Base-by-base conservation (phyloP, 2,797 vertebrate species). In the Pelobates cultripes region DNA sequence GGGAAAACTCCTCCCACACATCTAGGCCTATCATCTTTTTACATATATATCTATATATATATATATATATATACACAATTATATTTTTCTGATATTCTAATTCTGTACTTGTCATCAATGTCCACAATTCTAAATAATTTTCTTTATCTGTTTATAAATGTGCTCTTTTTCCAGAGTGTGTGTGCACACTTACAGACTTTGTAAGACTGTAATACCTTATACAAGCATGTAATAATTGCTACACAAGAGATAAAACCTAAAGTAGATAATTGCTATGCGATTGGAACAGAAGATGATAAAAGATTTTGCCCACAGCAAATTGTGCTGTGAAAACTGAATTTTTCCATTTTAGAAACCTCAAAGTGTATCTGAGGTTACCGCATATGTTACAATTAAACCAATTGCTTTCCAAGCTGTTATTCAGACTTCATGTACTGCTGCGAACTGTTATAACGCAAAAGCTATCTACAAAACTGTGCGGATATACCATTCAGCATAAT, bases 321-420 rank as follows among this genome's bases (percentile, higher is more conserved):
- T 60, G 15, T n/a, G 4, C 15, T 60, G 57, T 60, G 7, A 14
- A 60, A 60, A 60, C 15, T 4, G 14, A 60, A 14, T 60, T n/a
- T 60, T 60, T 15, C 57, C 14, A 60, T 14, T 13, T 60, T 60
- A 60, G 57, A 60, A 12, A 13, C 15, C 57, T 60, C 3, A 57
- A 73, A 40, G 9, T 68, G 66, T 43, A 68, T 12, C 43, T 42
- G 12, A 70, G 42, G 43, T 60, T 61, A 17, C 3, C 43, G 72
- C 55, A 5, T 60, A 53, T n/a, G 55, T 43, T 40, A 57, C 72
- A 74, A 43, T 74, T n/a, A n/a, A 74, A 60, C 47, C 55, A 61
- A 74, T 60, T 57, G 41, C 41, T 28, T 61, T 74, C 57, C 40
- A 74, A 43, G 41, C 5, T 42, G 17, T 42, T 60, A 61, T 9